phyloP scores from a whole-genome alignment of 2,888 invertebrate species.

The Vesta saturnalis region DNA sequence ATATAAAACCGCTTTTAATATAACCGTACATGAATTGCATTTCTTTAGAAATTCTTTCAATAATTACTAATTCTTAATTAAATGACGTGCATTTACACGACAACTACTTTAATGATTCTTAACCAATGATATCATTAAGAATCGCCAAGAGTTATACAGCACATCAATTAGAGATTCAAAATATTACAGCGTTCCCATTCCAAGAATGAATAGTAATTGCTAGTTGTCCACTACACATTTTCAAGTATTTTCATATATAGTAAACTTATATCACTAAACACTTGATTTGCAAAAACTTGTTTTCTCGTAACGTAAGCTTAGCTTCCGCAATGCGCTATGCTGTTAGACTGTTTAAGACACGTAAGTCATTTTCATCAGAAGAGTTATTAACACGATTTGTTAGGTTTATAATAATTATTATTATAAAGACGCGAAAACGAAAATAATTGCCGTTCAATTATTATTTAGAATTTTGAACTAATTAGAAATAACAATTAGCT shows the following conservation, averaged over 20 bases:
- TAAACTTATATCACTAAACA: not conserved
- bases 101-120: not conserved
- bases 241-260: conserved; percentile 1
- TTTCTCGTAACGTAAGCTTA: not conserved
- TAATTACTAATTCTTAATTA: not conserved
- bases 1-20: not conserved
- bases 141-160: not conserved
- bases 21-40: conserved; percentile 1
- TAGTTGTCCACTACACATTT: not conserved
- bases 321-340: not conserved
- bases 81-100: not conserved
- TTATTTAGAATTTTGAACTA: too few relatives aligned
- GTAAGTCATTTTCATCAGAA: not conserved
- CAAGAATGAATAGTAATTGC: not conserved
- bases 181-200: conserved; percentile 1
- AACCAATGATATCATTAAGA: not conserved
- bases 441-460: too few relatives aligned
- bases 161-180: not conserved
- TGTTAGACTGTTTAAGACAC: not conserved
- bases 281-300: conserved; percentile 1
- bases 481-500: too few relatives aligned
- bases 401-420: not conserved
- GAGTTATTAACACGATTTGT: not conserved
- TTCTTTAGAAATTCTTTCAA: not conserved
- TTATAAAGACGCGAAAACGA: too few relatives aligned